A percentile compares a stretch with the other conserved stretches of the same genome.
phyloP scores from a whole-genome alignment of 2,888 invertebrate genomes.

The Latrodectus elegans region DNA sequence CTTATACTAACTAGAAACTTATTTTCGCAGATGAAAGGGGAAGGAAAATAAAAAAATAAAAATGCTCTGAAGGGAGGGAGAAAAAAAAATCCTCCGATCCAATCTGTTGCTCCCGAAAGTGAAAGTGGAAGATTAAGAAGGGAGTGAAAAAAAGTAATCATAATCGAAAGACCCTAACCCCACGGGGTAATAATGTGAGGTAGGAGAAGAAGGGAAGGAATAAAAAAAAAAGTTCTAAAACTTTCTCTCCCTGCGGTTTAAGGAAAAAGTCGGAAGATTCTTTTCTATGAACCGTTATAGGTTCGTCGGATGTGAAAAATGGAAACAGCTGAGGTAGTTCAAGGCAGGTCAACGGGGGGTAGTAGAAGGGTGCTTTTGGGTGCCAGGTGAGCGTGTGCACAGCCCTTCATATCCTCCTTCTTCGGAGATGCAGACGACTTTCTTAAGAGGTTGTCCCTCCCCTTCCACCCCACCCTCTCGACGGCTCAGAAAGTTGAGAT shows the following conservation, averaged over 20 bases:
- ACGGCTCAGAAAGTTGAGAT: background rate
- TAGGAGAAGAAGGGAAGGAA: background rate
- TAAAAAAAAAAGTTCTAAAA: conserved; percentile 24
- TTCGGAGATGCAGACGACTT: conserved; percentile 26
- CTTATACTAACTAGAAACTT: background rate
- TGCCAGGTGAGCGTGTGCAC: conserved; percentile 57
- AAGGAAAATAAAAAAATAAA: background rate
- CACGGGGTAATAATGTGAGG: conserved; percentile 42
- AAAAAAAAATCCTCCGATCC: conserved; percentile 34
- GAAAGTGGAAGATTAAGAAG: conserved; percentile 43
- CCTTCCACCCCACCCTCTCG: background rate
- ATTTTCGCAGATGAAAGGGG: background rate
- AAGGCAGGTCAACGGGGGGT: conserved; percentile 67
- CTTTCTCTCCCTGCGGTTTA: conserved; percentile 51
- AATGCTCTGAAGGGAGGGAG: background rate
- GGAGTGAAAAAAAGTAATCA: conserved; percentile 1
- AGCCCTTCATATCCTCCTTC: conserved; percentile 25
- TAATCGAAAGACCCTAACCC: conserved; percentile 19
- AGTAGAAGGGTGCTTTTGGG: conserved; percentile 52
- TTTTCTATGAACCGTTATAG: conserved; percentile 62
- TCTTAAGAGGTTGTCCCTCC: conserved; percentile 16
- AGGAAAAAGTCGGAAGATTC: conserved; percentile 57
- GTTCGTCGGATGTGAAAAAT: conserved; percentile 59
- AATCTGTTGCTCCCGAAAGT: conserved; percentile 66
- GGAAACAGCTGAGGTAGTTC: conserved; percentile 68